Conservation (phyloP, 2,113 vertebrate species). For the Colius striatus region DNA sequence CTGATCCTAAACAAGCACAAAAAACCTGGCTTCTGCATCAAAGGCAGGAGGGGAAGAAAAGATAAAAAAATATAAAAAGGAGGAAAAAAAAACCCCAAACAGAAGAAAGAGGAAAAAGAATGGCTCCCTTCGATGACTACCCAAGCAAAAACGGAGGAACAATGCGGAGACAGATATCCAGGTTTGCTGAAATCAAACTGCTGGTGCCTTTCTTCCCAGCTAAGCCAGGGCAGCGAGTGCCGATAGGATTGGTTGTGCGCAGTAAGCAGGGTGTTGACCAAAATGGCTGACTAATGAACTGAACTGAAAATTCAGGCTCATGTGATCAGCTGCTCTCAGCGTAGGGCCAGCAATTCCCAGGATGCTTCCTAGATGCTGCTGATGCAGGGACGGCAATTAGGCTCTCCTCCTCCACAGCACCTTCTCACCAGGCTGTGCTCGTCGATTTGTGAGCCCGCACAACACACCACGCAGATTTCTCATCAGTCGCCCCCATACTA, state of each 20-base stretch:
- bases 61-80: background rate
- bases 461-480: background rate
- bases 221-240: constrained; percentile 66
- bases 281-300: constrained; percentile 95
- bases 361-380: constrained; percentile 76
- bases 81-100: background rate
- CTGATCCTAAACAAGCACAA: constrained; percentile 35
- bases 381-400: constrained; percentile 74
- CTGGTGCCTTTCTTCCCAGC: constrained; percentile 57
- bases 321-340: constrained; percentile 89
- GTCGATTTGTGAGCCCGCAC: constrained; percentile 11
- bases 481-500: background rate
- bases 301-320: constrained; percentile 84
- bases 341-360: constrained; percentile 77
- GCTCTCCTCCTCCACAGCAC: constrained; percentile 44
- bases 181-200: constrained; percentile 48
- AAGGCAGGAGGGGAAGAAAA: background rate
- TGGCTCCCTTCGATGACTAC: background rate
- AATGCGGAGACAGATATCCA: background rate
- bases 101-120: background rate
- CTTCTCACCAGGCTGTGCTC: constrained; percentile 56
- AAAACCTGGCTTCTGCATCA: constrained; percentile 41
- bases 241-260: constrained; percentile 84
- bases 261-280: constrained; percentile 93
- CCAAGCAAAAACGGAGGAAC: background rate